These are phyloP conservation scores for Tychaedon coryphoeus DNA, from an alignment of 2,113 vertebrate genomes.

Conservation along the genomic window DNA sequence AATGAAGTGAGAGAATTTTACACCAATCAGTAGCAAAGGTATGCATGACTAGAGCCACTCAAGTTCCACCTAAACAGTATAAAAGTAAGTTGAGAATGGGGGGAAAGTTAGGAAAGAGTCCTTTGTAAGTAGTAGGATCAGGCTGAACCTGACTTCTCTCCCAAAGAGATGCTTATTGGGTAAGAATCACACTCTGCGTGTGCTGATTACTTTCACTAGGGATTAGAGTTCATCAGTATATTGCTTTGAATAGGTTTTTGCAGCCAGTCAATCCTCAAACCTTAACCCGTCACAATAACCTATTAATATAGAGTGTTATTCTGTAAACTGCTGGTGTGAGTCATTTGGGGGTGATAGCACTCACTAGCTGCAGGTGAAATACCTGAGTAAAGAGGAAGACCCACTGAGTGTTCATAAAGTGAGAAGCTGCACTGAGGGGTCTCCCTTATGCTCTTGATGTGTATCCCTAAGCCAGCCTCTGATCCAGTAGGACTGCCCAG, in stretches of 20 bases:
- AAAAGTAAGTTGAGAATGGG: neutral
- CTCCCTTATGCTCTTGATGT: neutral
- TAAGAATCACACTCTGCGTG: neutral
- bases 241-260: neutral
- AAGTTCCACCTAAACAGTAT: neutral
- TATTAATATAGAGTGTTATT: neutral
- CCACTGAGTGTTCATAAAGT: neutral
- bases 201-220: neutral
- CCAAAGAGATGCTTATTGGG: neutral
- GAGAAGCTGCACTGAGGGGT: neutral
- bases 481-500: neutral
- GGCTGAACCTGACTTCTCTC: neutral
- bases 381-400: neutral
- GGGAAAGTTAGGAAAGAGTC: neutral
- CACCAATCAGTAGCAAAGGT: neutral
- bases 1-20: neutral
- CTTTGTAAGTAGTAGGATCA: no score
- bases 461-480: neutral
- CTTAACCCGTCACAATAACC: neutral
- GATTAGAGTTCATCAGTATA: neutral
- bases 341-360: accelerated
- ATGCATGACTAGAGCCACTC: no score
- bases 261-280: neutral
- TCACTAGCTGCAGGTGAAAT: no score
- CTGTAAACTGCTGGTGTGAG: neutral